Conservation (phyloP, 53 echinoderm and acorn worm species). For the Holothuria scabra region DNA sequence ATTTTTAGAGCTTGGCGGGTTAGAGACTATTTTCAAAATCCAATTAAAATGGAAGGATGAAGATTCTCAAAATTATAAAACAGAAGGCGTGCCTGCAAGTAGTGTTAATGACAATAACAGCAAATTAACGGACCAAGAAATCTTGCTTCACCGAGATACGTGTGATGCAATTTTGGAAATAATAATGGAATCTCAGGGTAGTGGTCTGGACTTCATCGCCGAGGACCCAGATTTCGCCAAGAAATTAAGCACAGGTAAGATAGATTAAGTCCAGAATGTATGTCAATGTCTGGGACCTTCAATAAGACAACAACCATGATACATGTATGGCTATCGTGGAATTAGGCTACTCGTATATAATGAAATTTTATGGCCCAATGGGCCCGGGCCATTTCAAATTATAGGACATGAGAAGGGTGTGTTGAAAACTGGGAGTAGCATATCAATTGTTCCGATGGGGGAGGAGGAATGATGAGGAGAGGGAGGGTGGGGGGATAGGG, state of each 20-base stretch:
- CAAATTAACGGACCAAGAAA: background rate
- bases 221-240: constrained; percentile 72
- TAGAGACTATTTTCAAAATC: background rate
- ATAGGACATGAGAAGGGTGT: no score
- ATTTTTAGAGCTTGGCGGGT: constrained; percentile 6
- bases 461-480: no score
- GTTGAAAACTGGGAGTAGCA: no score
- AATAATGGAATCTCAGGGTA: constrained; percentile 74
- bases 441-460: no score
- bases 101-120: background rate
- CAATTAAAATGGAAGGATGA: background rate
- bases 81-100: background rate
- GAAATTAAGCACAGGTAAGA: constrained; percentile 82
- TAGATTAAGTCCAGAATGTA: no score
- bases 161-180: constrained; percentile 19
- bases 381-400: no score
- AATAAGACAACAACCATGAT: no score
- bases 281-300: no score
- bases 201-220: constrained; percentile 80
- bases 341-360: no score
- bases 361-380: no score
- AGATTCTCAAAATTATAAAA: background rate
- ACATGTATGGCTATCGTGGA: no score
- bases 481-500: no score
- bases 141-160: background rate